Percentiles rank a stretch among this genome's conserved stretches.
Conservation (phyloP, 2,797 vertebrate genomes). For the Adelosebastes latens region DNA sequence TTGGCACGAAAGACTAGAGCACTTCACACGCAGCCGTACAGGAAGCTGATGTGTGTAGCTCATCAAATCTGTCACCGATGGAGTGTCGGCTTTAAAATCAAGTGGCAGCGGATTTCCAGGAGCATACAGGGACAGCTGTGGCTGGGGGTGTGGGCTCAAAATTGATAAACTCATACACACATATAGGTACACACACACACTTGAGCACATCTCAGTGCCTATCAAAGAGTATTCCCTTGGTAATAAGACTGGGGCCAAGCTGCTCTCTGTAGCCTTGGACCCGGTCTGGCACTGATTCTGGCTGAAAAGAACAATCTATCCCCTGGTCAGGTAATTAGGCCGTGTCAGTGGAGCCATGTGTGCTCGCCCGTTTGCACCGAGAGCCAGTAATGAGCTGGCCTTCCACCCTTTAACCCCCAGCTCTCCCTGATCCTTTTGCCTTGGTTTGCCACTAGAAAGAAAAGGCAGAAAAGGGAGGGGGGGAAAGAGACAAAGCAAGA, state of each 20-base stretch:
- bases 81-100: conserved; percentile 64
- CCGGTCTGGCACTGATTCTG: conserved; percentile 60
- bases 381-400: conserved; percentile 77
- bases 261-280: conserved; percentile 67
- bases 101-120: conserved; percentile 57
- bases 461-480: conserved; percentile 23
- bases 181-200: conserved; percentile 29
- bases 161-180: conserved; percentile 24
- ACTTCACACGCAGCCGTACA: conserved; percentile 70
- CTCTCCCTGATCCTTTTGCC: conserved; percentile 51
- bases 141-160: conserved; percentile 28
- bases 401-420: conserved; percentile 68
- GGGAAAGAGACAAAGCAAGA: conserved; percentile 5
- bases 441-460: conserved; percentile 53
- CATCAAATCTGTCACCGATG: conserved; percentile 64
- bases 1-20: conserved; percentile 66
- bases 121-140: conserved; percentile 59
- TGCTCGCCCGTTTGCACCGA: conserved; percentile 62
- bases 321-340: conserved; percentile 83
- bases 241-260: conserved; percentile 60
- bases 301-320: conserved; percentile 72
- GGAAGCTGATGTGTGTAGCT: conserved; percentile 70
- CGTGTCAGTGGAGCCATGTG: conserved; percentile 70
- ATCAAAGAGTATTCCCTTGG: conserved; percentile 63
- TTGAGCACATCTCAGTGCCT: conserved; percentile 53